Conservation (phyloP, 2,888 invertebrate species). For the Drosophila maculinotata region DNA sequence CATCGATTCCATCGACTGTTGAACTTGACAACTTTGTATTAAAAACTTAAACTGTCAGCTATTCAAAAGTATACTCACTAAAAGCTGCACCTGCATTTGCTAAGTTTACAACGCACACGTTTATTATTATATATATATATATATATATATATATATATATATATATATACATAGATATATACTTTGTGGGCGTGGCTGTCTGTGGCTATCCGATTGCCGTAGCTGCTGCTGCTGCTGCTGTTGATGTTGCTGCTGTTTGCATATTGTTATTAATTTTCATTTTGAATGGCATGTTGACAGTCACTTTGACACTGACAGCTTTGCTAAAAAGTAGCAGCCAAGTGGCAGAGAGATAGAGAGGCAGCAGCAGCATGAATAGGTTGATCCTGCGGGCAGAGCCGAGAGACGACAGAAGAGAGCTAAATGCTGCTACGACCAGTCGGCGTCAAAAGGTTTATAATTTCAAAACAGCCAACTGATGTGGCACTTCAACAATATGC, state of each 20-base stretch:
- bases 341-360: slow-evolving; percentile 20
- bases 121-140: slow-evolving; percentile 9
- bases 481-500: slow-evolving; percentile 66
- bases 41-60: slow-evolving; percentile 41
- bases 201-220: slow-evolving; percentile 27
- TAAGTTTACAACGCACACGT: slow-evolving; percentile 28
- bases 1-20: slow-evolving; percentile 45
- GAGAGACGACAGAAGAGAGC: slow-evolving; percentile 29
- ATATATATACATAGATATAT: slow-evolving; percentile 7
- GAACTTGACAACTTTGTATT: slow-evolving; percentile 55
- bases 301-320: slow-evolving; percentile 82
- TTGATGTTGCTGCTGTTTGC: slow-evolving; percentile 57
- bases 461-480: slow-evolving; percentile 66
- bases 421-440: slow-evolving; percentile 50
- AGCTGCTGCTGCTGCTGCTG: slow-evolving; percentile 20
- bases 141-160: slow-evolving; percentile 7
- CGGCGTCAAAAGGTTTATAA: slow-evolving; percentile 69
- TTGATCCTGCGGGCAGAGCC: slow-evolving; percentile 38
- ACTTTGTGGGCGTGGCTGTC: slow-evolving; percentile 33
- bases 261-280: slow-evolving; percentile 81
- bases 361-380: slow-evolving; percentile 13
- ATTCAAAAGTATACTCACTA: slow-evolving; percentile 35
- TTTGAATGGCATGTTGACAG: slow-evolving; percentile 83
- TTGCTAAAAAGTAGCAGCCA: slow-evolving; percentile 64
- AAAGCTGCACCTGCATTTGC: slow-evolving; percentile 59